phyloP scores from a whole-genome alignment of 1,140 invertebrate genomes.

The Drosophila chauvacae region DNA sequence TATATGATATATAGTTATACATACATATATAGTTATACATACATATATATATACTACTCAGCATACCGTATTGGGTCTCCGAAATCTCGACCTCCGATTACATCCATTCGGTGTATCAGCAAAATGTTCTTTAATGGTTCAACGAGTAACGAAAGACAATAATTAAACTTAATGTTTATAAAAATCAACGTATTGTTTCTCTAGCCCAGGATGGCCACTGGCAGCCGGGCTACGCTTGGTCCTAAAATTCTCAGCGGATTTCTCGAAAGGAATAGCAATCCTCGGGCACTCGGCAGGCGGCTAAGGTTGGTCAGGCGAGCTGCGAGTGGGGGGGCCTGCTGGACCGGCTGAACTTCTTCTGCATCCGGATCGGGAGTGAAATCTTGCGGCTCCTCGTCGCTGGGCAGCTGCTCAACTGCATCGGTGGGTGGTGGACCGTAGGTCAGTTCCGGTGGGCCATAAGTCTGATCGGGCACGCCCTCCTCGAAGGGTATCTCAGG shows the following conservation, averaged over 20 bases:
- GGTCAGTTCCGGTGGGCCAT: conserved; percentile 53
- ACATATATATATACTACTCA: conserved; percentile 24
- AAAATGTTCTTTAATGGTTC: conserved; percentile 60
- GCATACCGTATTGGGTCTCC: conserved; percentile 25
- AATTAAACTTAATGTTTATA: conserved; percentile 71
- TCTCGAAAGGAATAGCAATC: conserved; percentile 15
- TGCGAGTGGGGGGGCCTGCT: conserved; percentile 4
- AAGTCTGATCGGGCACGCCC: conserved; percentile 53
- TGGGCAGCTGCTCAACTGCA: conserved; percentile 49
- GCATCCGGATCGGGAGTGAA: conserved; percentile 51
- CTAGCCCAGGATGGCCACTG: conserved; percentile 32
- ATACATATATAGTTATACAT: conserved; percentile 31
- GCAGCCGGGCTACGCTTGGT: conserved; percentile 5
- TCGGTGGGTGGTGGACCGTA: conserved; percentile 60
- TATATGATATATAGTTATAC: no score
- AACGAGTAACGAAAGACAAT: conserved; percentile 74
- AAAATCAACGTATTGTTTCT: conserved; percentile 24
- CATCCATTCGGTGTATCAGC: conserved; percentile 48
- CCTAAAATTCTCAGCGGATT: conserved; percentile 19
- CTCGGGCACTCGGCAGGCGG: background rate
- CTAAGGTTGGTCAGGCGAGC: conserved; percentile 13
- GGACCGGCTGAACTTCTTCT: conserved; percentile 41
- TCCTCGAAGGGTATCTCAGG: conserved; percentile 53
- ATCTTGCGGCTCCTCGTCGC: conserved; percentile 41
- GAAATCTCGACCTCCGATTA: conserved; percentile 34